Base-by-base conservation (phyloP, 2,113 vertebrate genomes). In the Pangasianodon hypophthalmus region DNA sequence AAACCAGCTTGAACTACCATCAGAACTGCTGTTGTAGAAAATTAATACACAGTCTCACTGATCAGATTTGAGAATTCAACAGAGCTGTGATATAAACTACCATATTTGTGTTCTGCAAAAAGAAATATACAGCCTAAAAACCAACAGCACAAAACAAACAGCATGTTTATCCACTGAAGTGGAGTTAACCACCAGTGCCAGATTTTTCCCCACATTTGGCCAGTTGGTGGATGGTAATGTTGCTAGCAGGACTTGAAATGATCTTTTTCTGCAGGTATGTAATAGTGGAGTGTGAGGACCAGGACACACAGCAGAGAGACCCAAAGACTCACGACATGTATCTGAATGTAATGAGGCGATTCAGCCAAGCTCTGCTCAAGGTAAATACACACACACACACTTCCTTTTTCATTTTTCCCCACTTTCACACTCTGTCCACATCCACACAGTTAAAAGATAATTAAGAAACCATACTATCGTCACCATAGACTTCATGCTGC, bases 281-380 rank as follows among this genome's bases (percentile, higher is more conserved):
- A 86, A 99, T 99, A 44, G 98, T 99, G 90, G 98, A 99, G 92
- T 99, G 98, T 92, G 98, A 99, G 95, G 98, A 99, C 90, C 98
- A 98, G 94, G 98, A 99, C 94, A 99, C 98, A 4, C 97, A 98
- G 93, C 98, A 97, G 95, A 97, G 98, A 94, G 98, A 99, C 85
- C 98, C 98, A 1, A 99, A 98, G 94, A 99, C 98, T 16, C 97
- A 99, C 0, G 98, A 99, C 92, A 99, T 99, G 98, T 99, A 99
- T 94, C 95, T 99, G 91, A 99, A 98, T 0, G 98, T 99, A 24
- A 99, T 99, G 98, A 96, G 97, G 92, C 95, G 98, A 90, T 99
- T 99, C 94, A 99, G 98, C 92, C 98, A 99, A 90, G 98, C 98
- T 46, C 93, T 99, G 89, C 93, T 99, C 19, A 99, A 99, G 98